Evolutionary conservation across 2,888 invertebrate species (phyloP).

Genomic region (Cyrtodaria siliqua): DNA sequence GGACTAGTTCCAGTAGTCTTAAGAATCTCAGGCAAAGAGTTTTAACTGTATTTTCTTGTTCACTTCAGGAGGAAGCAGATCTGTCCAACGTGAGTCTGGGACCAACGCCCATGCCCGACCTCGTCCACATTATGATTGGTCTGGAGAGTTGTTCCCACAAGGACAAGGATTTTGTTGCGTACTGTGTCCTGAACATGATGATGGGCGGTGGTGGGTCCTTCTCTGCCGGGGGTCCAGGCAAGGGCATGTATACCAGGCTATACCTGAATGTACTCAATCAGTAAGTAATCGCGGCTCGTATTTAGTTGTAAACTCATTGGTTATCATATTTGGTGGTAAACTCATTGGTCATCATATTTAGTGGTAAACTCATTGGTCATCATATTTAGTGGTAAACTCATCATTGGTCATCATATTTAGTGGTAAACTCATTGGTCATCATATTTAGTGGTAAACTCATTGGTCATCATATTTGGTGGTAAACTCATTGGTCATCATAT

Average conservation of each 20-base stretch:
- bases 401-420: too few species aligned
- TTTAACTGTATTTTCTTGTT: not conserved
- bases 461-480: too few species aligned
- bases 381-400: too few species aligned
- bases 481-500: too few species aligned
- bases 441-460: too few species aligned
- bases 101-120: slow-evolving; percentile 96
- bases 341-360: too few species aligned
- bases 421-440: too few species aligned
- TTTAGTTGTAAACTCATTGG: too few species aligned
- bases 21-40: too few species aligned
- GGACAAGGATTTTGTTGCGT: slow-evolving; percentile 97
- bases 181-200: slow-evolving; percentile 99
- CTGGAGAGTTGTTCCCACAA: slow-evolving; percentile 97
- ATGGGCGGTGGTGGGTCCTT: slow-evolving; percentile 99
- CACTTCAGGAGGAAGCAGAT: slow-evolving; percentile 85
- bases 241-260: slow-evolving; percentile 99
- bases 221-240: slow-evolving; percentile 99
- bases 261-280: slow-evolving; percentile 99
- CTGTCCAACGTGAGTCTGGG: slow-evolving; percentile 89
- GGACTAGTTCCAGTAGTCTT: too few species aligned
- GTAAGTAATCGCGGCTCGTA: slow-evolving; percentile 87
- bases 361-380: too few species aligned
- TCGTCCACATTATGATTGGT: slow-evolving; percentile 97
- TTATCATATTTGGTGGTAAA: too few species aligned